Conservation (phyloP, 2,113 vertebrate species). For the Raphicerus campestris region DNA sequence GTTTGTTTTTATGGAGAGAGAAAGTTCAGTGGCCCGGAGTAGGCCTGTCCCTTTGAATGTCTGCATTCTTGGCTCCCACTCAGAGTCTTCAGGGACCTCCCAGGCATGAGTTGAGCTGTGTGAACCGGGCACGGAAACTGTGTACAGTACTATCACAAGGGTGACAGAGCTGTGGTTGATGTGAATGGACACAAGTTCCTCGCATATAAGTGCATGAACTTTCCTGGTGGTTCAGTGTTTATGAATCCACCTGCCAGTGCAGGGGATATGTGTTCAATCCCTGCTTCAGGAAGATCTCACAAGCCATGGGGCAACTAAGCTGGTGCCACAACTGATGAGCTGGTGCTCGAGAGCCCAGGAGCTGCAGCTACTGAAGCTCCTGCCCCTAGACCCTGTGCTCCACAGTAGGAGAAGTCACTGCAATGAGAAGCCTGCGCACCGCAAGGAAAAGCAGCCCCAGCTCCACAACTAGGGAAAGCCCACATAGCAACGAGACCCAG, state of each 20-base stretch:
- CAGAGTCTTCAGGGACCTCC: background rate
- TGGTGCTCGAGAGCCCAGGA: background rate
- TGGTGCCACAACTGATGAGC: background rate
- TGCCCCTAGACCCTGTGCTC: background rate
- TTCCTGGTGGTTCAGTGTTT: background rate
- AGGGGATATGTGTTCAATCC: background rate
- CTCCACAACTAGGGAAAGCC: background rate
- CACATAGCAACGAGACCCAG: background rate
- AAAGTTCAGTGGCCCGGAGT: background rate
- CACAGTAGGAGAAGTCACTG: background rate
- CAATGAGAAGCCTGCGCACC: background rate
- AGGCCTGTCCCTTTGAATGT: background rate
- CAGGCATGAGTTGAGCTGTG: background rate
- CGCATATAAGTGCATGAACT: background rate
- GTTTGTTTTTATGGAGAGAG: background rate
- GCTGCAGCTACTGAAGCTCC: background rate
- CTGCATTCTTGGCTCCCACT: background rate
- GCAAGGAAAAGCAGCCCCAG: background rate
- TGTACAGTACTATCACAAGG: background rate
- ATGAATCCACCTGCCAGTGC: background rate
- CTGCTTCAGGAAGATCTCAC: background rate
- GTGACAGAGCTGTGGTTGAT: background rate
- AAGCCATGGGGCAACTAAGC: background rate
- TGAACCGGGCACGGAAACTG: background rate
- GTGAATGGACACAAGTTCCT: background rate